Conservation (phyloP, 2,113 vertebrate species). For the Mastomys natalensis region DNA sequence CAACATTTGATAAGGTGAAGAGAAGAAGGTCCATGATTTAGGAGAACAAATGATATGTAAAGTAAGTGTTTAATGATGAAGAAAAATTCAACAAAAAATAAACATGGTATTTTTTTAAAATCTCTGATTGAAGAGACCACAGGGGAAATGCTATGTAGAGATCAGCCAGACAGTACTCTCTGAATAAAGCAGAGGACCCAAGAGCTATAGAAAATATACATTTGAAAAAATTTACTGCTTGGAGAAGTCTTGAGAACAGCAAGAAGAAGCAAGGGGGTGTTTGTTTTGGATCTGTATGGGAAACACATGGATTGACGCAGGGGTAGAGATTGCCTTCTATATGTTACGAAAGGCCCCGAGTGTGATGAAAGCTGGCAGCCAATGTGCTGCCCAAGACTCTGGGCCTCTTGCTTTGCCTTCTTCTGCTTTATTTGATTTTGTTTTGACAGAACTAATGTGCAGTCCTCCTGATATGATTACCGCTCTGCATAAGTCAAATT, state of each 20-base stretch:
- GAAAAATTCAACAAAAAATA: not conserved
- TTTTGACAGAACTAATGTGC: slow-evolving; percentile 30
- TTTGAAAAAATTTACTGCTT: not conserved
- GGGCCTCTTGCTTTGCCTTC: not conserved
- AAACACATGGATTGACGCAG: no score
- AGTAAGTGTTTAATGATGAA: not conserved
- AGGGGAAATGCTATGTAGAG: not conserved
- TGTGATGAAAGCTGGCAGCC: not conserved
- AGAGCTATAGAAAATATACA: not conserved
- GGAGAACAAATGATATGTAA: not conserved
- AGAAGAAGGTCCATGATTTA: not conserved
- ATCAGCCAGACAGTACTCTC: not conserved
- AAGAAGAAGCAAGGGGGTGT: not conserved
- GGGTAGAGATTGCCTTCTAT: not conserved
- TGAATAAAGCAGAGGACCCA: not conserved
- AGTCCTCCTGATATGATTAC: not conserved
- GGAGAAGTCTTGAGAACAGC: not conserved
- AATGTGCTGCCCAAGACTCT: not conserved
- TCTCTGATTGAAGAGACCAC: not conserved
- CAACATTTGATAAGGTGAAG: not conserved
- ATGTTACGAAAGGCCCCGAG: not conserved
- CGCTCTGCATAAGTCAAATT: slow-evolving; percentile 22
- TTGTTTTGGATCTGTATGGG: not conserved
- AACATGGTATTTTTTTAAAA: not conserved
- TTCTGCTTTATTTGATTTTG: not conserved